Percentiles rank a stretch among this genome's conserved stretches.
Conservation (phyloP, 1,140 invertebrate species). For the Aphidius gifuensis region DNA sequence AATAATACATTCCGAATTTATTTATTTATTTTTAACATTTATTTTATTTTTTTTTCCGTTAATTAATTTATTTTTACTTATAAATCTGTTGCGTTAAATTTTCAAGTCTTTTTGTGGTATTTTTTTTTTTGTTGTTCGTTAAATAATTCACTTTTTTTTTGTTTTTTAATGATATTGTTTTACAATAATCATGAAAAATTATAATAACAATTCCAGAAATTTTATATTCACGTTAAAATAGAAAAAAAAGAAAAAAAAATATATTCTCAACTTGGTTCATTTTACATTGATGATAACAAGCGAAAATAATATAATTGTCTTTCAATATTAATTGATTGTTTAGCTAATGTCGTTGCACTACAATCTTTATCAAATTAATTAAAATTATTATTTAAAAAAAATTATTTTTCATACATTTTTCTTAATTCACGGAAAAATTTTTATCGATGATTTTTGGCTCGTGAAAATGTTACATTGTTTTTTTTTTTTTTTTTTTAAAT, state of each 20-base stretch:
- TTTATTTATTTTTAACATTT: conserved; percentile 4
- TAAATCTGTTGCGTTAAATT: conserved; percentile 25
- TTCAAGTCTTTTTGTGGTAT: conserved; percentile 16
- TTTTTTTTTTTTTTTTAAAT: conserved; percentile 30
- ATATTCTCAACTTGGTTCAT: too few species aligned
- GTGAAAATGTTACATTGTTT: conserved; percentile 21
- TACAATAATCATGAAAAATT: too few species aligned
- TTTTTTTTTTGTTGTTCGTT: conserved; percentile 28
- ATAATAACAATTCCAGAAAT: too few species aligned
- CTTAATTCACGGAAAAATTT: conserved; percentile 8
- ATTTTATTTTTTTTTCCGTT: conserved; percentile 18
- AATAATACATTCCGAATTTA: background rate
- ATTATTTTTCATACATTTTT: conserved; percentile 22
- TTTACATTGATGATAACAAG: too few species aligned
- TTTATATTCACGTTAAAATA: too few species aligned
- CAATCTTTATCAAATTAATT: conserved; percentile 5
- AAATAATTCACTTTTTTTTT: too few species aligned
- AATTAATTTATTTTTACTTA: conserved; percentile 8
- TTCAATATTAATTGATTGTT: too few species aligned
- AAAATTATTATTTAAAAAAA: conserved; percentile 29
- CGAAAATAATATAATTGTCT: too few species aligned
- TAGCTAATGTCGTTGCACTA: background rate
- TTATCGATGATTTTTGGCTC: conserved; percentile 7
- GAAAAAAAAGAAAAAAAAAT: too few species aligned
- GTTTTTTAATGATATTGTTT: too few species aligned